These are phyloP conservation scores for Crotalus helleri DNA, from an alignment of 2,113 vertebrate species.

Conservation along the genomic window DNA sequence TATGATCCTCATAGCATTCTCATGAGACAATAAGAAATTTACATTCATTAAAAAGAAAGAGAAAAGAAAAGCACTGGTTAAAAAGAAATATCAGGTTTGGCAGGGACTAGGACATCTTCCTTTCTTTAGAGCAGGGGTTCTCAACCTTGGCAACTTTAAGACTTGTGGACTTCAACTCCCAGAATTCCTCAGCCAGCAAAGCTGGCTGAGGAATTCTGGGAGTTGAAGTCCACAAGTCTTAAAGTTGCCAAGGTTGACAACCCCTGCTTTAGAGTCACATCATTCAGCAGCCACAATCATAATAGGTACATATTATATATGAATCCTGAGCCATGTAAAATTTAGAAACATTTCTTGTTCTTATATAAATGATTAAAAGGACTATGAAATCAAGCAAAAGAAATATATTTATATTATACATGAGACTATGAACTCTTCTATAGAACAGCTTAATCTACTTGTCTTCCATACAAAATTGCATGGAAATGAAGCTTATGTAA, in stretches of 20 bases:
- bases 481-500: not conserved
- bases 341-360: not conserved
- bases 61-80: not conserved
- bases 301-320: not conserved
- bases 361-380: not conserved
- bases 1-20: constrained; percentile 13
- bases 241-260: no score
- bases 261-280: not conserved
- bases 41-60: not conserved
- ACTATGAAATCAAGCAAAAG: not conserved
- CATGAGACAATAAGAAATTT: not conserved
- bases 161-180: no score
- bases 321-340: not conserved
- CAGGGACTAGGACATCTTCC: not conserved
- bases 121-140: not conserved
- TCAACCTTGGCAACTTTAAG: no score
- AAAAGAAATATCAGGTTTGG: not conserved
- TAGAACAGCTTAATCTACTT: not conserved
- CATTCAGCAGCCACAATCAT: not conserved
- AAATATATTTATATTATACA: not conserved
- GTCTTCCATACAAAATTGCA: not conserved
- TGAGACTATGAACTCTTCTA: not conserved
- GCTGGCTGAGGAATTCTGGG: no score
- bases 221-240: no score
- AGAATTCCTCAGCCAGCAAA: no score